phyloP scores from a whole-genome alignment of 2,797 vertebrate genomes.

The Molossus molossus region DNA sequence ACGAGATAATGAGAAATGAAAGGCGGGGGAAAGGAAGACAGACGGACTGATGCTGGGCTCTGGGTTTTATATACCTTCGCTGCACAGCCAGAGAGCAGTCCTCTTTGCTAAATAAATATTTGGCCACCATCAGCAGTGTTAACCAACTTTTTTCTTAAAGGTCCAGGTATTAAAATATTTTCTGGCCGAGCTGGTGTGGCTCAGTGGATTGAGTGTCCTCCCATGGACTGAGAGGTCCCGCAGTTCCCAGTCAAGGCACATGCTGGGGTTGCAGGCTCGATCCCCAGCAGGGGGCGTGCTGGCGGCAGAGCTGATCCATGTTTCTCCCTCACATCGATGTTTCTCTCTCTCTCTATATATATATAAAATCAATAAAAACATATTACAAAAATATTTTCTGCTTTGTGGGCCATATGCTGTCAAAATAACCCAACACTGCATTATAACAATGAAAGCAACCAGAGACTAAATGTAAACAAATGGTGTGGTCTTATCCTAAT shows the following conservation, averaged over 20 bases:
- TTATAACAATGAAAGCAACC: not conserved
- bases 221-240: too few species aligned
- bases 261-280: too few species aligned
- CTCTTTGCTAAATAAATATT: not conserved
- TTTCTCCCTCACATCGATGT: too few species aligned
- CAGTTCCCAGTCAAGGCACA: too few species aligned
- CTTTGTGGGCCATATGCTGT: not conserved
- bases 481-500: not conserved
- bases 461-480: not conserved
- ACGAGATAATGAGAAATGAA: slow-evolving; percentile 37
- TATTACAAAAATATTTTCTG: not conserved
- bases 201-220: too few species aligned
- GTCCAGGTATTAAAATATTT: not conserved
- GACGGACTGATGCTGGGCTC: not conserved
- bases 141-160: slow-evolving; percentile 2
- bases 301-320: too few species aligned
- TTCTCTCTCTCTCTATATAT: too few species aligned
- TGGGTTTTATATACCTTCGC: not conserved
- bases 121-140: not conserved
- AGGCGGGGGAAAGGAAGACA: not conserved
- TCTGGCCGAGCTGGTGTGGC: not conserved
- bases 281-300: too few species aligned
- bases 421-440: not conserved
- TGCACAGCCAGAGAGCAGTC: not conserved
- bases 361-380: too few species aligned